Evolutionary conservation across 2,888 invertebrate genomes (phyloP).

Genomic region (Ethmia dodecea): DNA sequence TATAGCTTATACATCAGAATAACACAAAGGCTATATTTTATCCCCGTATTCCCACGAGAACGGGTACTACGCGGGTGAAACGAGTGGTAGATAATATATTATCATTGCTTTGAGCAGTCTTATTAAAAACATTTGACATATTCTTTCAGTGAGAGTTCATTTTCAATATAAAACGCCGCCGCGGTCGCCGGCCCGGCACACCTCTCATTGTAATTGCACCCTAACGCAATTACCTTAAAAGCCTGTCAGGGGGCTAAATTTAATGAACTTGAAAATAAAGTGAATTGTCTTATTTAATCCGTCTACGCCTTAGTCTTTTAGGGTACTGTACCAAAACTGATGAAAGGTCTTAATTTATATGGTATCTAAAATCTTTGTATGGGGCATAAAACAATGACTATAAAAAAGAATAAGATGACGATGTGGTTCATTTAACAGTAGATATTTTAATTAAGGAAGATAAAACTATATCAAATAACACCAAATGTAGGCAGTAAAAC

Average conservation of each 20-base stretch:
- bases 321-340: background rate
- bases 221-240: constrained; percentile 71
- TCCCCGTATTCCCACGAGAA: no score
- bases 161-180: constrained; percentile 10
- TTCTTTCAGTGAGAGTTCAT: no score
- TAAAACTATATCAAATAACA: no score
- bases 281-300: constrained; percentile 60
- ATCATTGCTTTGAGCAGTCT: no score
- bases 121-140: no score
- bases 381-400: background rate
- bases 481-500: no score
- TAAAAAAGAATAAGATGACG: constrained; percentile 7
- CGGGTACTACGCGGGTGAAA: no score
- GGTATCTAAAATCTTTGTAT: background rate
- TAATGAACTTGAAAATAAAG: constrained; percentile 68
- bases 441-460: no score
- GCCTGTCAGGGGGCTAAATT: constrained; percentile 68
- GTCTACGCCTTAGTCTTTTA: constrained; percentile 30
- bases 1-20: no score
- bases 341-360: constrained; percentile 1
- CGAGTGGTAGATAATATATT: no score
- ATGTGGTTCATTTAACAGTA: constrained; percentile 8
- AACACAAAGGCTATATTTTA: no score
- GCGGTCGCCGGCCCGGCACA: constrained; percentile 13
- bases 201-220: constrained; percentile 55